Percentiles rank a stretch among this genome's conserved stretches.
These are phyloP conservation scores for Sebastes flavidus DNA, from an alignment of 2,797 vertebrate species.

Conservation along the genomic window DNA sequence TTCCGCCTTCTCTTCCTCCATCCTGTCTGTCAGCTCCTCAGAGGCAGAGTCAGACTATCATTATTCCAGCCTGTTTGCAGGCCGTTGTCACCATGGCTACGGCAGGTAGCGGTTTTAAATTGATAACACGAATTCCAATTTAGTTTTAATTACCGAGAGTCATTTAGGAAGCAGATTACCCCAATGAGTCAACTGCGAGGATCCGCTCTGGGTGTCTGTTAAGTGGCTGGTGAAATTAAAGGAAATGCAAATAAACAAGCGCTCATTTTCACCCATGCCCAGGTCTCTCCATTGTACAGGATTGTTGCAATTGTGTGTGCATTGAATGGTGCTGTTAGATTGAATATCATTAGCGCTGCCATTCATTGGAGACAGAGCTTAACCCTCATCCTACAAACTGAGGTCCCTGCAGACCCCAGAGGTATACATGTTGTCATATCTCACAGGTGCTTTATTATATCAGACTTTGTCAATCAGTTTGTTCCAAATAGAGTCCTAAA, in stretches of 20 bases:
- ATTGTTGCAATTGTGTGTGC: slow-evolving; percentile 14
- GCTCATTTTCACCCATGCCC: slow-evolving; percentile 14
- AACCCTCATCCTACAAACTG: neutral
- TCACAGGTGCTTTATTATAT: neutral
- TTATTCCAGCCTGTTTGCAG: slow-evolving; percentile 57
- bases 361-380: neutral
- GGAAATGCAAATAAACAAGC: slow-evolving; percentile 59
- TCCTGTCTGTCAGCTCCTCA: slow-evolving; percentile 40
- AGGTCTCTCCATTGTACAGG: slow-evolving; percentile 4
- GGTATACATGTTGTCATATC: neutral
- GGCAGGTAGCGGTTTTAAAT: slow-evolving; percentile 67
- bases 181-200: slow-evolving; percentile 55
- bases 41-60: slow-evolving; percentile 43
- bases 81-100: slow-evolving; percentile 70
- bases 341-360: slow-evolving; percentile 1
- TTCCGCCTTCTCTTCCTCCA: slow-evolving; percentile 23
- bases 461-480: too few relatives aligned
- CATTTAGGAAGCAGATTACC: slow-evolving; percentile 68
- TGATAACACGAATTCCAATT: slow-evolving; percentile 72
- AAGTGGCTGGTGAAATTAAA: slow-evolving; percentile 70
- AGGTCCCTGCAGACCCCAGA: neutral
- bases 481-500: neutral
- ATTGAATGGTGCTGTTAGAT: slow-evolving; percentile 5
- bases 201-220: slow-evolving; percentile 54
- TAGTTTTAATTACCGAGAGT: slow-evolving; percentile 72